Evolutionary conservation across 2,113 vertebrate species (phyloP).

Genomic region (Ciconia maguari): DNA sequence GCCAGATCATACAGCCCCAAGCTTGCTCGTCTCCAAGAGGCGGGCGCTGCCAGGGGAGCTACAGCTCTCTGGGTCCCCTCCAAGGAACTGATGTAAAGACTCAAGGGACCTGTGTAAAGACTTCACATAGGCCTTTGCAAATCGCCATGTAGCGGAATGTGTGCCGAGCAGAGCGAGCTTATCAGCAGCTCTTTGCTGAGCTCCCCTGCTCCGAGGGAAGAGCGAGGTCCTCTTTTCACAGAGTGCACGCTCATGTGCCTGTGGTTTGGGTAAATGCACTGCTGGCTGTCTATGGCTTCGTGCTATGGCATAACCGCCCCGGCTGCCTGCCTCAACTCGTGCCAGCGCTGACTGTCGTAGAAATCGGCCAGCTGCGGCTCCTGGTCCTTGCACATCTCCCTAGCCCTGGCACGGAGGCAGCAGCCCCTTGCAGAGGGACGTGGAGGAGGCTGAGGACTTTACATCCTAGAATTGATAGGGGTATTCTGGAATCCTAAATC

Average conservation of each 20-base stretch:
- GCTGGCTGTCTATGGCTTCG: neutral
- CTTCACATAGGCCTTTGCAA: neutral
- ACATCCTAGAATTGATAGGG: neutral
- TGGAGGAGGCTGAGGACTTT: neutral
- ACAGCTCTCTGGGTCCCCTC: neutral
- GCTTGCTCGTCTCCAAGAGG: accelerated
- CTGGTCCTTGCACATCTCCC: neutral
- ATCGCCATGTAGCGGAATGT: accelerated
- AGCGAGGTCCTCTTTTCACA: neutral
- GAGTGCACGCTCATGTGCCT: neutral
- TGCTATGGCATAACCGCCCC: accelerated
- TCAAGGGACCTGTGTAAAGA: neutral
- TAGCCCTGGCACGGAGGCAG: neutral
- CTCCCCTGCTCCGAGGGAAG: neutral
- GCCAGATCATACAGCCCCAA: neutral
- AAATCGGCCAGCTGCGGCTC: accelerated
- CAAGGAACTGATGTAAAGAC: neutral
- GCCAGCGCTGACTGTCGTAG: accelerated
- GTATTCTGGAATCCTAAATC: neutral
- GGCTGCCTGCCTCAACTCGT: accelerated
- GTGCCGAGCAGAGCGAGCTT: accelerated
- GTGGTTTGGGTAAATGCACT: neutral
- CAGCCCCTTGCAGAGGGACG: neutral
- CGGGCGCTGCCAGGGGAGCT: neutral
- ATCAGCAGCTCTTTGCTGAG: neutral